Conservation (phyloP, 2,888 invertebrate genomes). For the Lithophane socia region DNA sequence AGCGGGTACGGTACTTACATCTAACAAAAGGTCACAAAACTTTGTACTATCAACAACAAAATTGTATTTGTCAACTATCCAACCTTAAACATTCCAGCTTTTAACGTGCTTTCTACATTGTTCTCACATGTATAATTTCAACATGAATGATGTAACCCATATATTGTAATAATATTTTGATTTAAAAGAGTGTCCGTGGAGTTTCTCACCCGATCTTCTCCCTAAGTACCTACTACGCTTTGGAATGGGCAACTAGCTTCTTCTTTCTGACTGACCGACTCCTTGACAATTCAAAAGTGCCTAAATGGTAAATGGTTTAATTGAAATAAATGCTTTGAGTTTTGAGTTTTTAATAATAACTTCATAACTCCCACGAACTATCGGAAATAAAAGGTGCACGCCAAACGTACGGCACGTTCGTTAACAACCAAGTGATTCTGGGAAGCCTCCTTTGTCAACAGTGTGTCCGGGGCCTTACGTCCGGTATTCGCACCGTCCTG, state of each 20-base stretch:
- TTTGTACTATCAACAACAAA: neutral
- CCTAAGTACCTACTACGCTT: too few species aligned
- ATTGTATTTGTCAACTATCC: conserved; percentile 13
- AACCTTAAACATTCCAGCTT: neutral
- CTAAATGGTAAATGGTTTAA: too few species aligned
- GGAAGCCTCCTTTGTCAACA: conserved; percentile 60
- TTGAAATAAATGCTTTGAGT: too few species aligned
- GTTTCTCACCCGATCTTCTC: too few species aligned
- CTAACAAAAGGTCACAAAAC: neutral
- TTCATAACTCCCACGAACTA: conserved; percentile 10
- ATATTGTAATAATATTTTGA: too few species aligned
- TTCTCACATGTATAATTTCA: too few species aligned
- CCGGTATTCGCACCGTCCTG: conserved; percentile 57
- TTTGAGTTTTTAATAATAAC: neutral
- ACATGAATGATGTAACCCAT: too few species aligned
- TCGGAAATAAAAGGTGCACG: conserved; percentile 56
- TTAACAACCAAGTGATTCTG: conserved; percentile 55
- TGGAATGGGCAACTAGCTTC: too few species aligned
- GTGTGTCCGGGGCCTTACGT: conserved; percentile 51
- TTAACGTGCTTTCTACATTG: too few species aligned
- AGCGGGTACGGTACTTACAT: neutral
- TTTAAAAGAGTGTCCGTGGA: too few species aligned
- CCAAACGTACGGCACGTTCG: conserved; percentile 56
- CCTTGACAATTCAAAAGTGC: too few species aligned
- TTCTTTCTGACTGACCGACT: too few species aligned